Evolutionary conservation across 2,113 vertebrate species (phyloP).

Genomic region (Lynx canadensis): DNA sequence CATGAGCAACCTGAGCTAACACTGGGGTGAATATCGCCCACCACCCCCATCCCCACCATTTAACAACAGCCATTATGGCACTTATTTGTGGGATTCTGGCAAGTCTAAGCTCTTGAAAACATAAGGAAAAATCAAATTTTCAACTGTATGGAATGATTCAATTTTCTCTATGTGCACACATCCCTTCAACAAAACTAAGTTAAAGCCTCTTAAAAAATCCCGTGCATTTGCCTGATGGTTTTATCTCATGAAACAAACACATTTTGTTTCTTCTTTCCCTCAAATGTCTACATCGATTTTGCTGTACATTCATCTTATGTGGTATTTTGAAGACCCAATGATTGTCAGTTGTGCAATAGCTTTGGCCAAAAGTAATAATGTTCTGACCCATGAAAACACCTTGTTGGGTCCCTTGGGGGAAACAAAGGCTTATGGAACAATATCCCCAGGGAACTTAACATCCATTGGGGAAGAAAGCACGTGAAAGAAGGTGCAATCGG

Average conservation of each 20-base stretch:
- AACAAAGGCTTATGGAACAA: constrained; percentile 20
- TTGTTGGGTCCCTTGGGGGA: neutral
- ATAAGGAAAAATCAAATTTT: neutral
- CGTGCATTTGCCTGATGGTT: neutral
- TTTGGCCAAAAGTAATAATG: constrained; percentile 33
- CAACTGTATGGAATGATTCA: neutral
- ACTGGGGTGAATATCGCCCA: neutral
- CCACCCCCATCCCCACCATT: neutral
- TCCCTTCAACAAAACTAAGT: neutral
- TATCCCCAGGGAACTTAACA: neutral
- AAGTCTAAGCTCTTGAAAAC: neutral
- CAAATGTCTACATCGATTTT: constrained; percentile 18
- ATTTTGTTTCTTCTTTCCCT: neutral
- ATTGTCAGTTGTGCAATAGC: neutral
- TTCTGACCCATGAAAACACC: neutral
- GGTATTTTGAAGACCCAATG: constrained; percentile 10
- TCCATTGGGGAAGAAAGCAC: neutral
- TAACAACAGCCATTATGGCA: neutral
- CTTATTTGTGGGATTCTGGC: neutral
- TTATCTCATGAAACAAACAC: constrained; percentile 36
- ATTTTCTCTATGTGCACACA: neutral
- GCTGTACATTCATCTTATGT: neutral
- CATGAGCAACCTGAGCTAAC: neutral
- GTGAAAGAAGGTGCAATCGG: neutral
- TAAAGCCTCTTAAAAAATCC: neutral